Evolutionary conservation across 2,888 invertebrate genomes (phyloP).

Genomic region (Andrena dorsata): DNA sequence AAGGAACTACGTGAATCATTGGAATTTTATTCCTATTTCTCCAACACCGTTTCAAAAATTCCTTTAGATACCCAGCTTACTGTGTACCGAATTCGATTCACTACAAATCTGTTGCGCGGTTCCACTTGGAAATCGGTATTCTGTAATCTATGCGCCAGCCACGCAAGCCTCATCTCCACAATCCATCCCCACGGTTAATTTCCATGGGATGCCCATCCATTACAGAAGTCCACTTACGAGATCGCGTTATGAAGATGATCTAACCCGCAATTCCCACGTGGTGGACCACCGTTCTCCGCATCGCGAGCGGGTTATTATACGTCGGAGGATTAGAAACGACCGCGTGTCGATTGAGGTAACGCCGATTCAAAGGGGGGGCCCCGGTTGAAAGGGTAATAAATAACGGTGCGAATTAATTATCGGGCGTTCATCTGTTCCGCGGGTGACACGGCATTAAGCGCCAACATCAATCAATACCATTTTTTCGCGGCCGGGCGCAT

Average conservation of each 20-base stretch:
- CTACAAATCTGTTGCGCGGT: too few species aligned
- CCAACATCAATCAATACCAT: slow-evolving; percentile 27
- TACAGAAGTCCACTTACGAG: background rate
- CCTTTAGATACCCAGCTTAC: too few species aligned
- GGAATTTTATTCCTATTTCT: too few species aligned
- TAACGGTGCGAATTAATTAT: slow-evolving; percentile 41
- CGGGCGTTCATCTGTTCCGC: background rate
- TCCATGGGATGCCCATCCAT: slow-evolving; percentile 5
- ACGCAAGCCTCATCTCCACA: background rate
- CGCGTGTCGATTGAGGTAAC: background rate
- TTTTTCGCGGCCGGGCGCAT: background rate
- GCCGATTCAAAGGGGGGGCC: background rate
- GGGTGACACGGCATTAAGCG: slow-evolving; percentile 11
- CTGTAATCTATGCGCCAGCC: background rate
- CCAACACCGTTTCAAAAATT: too few species aligned
- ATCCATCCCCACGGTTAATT: background rate
- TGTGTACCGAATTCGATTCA: too few species aligned
- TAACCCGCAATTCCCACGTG: background rate
- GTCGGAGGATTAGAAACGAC: background rate
- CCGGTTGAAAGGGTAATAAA: slow-evolving; percentile 16
- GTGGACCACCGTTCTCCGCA: background rate
- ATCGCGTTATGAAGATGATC: slow-evolving; percentile 6
- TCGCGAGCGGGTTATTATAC: background rate
- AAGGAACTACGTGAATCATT: too few species aligned
- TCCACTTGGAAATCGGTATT: background rate